Conservation (phyloP, 2,797 vertebrate species). For the Tauraco hartlaubi region DNA sequence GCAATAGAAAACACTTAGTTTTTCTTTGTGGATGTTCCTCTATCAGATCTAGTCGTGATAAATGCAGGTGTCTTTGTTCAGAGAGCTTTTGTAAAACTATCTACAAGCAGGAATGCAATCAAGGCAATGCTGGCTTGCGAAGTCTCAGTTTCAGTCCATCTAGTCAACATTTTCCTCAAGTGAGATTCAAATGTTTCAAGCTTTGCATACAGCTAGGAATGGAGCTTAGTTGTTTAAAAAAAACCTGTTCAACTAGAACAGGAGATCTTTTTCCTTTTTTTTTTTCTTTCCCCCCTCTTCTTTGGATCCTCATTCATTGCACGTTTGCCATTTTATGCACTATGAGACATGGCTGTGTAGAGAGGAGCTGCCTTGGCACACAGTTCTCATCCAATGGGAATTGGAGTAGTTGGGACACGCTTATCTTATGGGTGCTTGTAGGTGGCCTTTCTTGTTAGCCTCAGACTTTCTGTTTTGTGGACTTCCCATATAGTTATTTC, state of each 20-base stretch:
- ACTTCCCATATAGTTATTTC: background rate
- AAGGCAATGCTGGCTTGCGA: background rate
- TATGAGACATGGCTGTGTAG: too few species aligned
- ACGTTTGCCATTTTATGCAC: background rate
- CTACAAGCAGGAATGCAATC: background rate
- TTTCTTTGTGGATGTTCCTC: background rate
- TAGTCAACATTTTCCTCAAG: background rate
- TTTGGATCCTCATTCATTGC: background rate
- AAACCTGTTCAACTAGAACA: background rate
- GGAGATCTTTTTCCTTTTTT: too few species aligned
- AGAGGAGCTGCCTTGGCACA: fast-evolving
- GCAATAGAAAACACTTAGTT: background rate
- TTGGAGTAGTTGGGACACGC: fast-evolving
- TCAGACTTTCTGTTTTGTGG: background rate
- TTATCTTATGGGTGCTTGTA: background rate
- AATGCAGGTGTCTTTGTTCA: background rate
- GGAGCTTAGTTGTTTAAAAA: background rate
- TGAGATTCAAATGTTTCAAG: background rate
- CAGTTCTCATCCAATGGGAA: background rate
- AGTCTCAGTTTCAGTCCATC: background rate
- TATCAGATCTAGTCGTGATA: background rate
- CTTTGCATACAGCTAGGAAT: background rate
- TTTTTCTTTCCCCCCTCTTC: too few species aligned
- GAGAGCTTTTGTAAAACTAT: background rate
- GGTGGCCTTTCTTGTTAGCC: background rate